Conservation (phyloP, 2,888 invertebrate genomes). For the Limnephilus rhombicus region DNA sequence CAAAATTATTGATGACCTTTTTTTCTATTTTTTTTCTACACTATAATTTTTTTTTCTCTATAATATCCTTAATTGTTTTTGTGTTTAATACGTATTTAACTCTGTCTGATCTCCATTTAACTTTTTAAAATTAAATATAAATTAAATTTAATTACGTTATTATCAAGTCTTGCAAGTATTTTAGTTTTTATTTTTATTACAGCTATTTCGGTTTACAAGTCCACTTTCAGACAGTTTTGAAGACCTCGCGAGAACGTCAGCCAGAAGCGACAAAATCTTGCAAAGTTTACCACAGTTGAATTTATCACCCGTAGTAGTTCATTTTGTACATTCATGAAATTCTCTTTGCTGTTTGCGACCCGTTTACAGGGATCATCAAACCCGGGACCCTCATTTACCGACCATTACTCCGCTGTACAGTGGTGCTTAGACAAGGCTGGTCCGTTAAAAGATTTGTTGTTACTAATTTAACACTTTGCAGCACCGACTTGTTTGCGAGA, state of each 20-base stretch:
- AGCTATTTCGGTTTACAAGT: too few species aligned
- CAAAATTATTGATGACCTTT: too few species aligned
- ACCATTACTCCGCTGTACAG: background rate
- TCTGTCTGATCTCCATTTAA: too few species aligned
- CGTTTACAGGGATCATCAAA: slow-evolving; percentile 10
- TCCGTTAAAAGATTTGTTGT: slow-evolving; percentile 45
- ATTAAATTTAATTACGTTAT: too few species aligned
- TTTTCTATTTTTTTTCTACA: too few species aligned
- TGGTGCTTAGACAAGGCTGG: background rate
- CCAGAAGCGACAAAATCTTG: background rate
- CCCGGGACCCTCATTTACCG: slow-evolving; percentile 20
- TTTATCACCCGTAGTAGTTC: background rate
- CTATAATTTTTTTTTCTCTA: too few species aligned
- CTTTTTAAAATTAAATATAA: too few species aligned
- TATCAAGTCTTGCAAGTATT: too few species aligned
- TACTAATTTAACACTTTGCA: slow-evolving; percentile 13
- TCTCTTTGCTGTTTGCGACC: background rate
- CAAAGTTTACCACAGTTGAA: background rate
- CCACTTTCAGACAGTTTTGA: too few species aligned
- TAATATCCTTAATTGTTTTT: too few species aligned
- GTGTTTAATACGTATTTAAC: too few species aligned
- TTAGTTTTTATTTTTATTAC: too few species aligned
- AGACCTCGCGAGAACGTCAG: background rate
- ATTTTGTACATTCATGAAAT: slow-evolving; percentile 24
- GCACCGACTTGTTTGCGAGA: background rate